Percentiles rank a stretch among this genome's conserved stretches.
Conservation (phyloP, 2,113 vertebrate genomes). For the Gasterosteus aculeatus region DNA sequence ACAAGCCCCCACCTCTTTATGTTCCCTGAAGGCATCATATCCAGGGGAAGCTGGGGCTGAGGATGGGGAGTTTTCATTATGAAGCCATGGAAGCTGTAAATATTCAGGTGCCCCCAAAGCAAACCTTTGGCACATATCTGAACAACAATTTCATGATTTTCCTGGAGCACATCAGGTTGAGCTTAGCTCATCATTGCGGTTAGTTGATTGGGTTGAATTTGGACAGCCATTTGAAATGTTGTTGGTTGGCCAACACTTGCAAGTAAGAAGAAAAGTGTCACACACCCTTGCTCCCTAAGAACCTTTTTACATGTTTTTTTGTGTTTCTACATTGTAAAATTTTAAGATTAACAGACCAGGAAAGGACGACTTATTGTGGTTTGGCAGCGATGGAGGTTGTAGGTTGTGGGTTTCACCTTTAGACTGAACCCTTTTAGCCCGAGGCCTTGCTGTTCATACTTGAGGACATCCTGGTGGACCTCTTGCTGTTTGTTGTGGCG, state of each 20-base stretch:
- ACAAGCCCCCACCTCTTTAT: background rate
- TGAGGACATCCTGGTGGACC: background rate
- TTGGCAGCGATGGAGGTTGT: background rate
- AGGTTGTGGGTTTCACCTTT: background rate
- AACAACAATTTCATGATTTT: background rate
- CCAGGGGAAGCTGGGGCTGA: background rate
- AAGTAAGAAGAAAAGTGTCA: background rate
- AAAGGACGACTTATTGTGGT: background rate
- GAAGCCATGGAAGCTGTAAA: background rate
- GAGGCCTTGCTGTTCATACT: background rate
- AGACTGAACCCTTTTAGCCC: background rate
- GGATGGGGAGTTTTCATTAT: background rate
- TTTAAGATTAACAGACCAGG: background rate
- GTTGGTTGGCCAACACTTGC: background rate
- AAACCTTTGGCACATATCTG: background rate
- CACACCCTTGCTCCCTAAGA: background rate
- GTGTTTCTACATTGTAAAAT: background rate
- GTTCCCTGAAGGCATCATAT: background rate
- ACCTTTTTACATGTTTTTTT: background rate
- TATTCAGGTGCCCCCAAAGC: background rate
- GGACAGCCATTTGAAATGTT: background rate
- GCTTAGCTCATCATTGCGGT: background rate
- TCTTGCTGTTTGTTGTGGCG: too few species aligned
- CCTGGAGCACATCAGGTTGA: background rate
- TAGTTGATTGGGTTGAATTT: background rate